Evolutionary conservation across 2,113 vertebrate genomes (phyloP), one percentile per base, ranked within the genome.

Genomic region (Crotophaga sulcirostris): DNA sequence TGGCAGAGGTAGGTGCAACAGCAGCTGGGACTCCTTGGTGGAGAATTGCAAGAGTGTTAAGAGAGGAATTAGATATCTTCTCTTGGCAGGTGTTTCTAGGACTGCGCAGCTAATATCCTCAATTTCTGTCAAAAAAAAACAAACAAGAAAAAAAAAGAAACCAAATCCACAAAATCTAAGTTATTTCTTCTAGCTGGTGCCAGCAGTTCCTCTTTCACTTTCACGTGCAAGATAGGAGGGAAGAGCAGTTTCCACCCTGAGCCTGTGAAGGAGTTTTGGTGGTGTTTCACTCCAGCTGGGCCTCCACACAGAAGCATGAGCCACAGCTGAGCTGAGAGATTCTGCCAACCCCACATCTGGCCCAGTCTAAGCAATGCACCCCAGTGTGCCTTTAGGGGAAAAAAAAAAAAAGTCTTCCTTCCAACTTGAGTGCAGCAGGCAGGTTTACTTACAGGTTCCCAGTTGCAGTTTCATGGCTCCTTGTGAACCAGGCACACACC

Each of bases 381-480:
- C 17, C 20, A 1, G 1, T 16, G 58, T 23, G 24, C 47, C 4
- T 42, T 16, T 6, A 20, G 28, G 28, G n/a, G 67, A 29, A 23
- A 26, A 16, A 40, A 38, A 17, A 3, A 12, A 33, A 11, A 18
- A 31, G 6, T 2, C 7, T 7, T 10, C 25, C 36, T 7, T 4
- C 26, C 10, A 21, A 31, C 17, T 17, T 3, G 4, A 28, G 44
- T 0, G 8, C 2, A 0, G 52, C 34, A 44, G 73, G 36, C 17
- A 28, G 34, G 19, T 6, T 24, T 9, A 38, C 33, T 26, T 6
- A 1, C 20, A 21, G 62, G 11, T 1, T 0, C 42, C 63, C 40
- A 1, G 4, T 2, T 6, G 1, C 15, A 1, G 0, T 51, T 28
- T 11, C 24, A 7, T 0, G 16, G 31, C 55, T 36, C 31, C 49